Percentiles rank a stretch among this genome's conserved stretches.
Conservation (phyloP, 1,140 invertebrate genomes). For the Ptiloglossa arizonensis region DNA sequence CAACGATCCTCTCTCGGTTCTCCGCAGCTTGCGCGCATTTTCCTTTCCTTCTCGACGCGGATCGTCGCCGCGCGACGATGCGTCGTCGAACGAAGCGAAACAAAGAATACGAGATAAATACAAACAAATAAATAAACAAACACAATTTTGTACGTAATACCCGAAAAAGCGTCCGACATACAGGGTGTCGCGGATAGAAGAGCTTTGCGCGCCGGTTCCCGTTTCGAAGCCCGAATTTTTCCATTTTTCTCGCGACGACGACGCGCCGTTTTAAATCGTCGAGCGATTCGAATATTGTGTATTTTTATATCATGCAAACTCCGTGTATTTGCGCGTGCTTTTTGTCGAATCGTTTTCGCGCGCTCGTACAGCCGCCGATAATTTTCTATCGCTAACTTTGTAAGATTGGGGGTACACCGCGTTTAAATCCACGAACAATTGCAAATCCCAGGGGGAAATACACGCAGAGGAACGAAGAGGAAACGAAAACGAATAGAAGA, state of each 20-base stretch:
- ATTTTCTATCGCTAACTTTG: constrained; percentile 49
- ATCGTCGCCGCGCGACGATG: no score
- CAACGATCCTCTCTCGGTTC: no score
- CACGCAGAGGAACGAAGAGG: background rate
- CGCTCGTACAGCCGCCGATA: constrained; percentile 37
- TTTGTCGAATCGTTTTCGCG: constrained; percentile 33
- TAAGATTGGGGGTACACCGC: background rate
- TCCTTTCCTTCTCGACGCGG: no score
- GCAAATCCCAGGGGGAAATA: background rate
- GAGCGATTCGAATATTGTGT: constrained; percentile 29
- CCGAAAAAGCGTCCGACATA: constrained; percentile 41
- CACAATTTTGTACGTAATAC: constrained; percentile 27
- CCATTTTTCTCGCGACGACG: constrained; percentile 10
- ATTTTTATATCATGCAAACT: constrained; percentile 44
- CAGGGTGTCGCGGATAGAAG: constrained; percentile 28
- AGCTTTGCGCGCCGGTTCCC: background rate
- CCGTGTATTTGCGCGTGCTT: constrained; percentile 15
- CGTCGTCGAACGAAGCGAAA: no score
- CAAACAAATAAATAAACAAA: no score
- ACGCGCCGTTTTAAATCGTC: constrained; percentile 34
- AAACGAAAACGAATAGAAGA: background rate
- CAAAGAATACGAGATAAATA: no score
- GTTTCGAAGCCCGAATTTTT: constrained; percentile 22
- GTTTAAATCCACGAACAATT: background rate
- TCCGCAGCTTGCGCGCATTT: no score